Conservation (phyloP, 2,888 invertebrate species). For the Argynnis bischoffii region DNA sequence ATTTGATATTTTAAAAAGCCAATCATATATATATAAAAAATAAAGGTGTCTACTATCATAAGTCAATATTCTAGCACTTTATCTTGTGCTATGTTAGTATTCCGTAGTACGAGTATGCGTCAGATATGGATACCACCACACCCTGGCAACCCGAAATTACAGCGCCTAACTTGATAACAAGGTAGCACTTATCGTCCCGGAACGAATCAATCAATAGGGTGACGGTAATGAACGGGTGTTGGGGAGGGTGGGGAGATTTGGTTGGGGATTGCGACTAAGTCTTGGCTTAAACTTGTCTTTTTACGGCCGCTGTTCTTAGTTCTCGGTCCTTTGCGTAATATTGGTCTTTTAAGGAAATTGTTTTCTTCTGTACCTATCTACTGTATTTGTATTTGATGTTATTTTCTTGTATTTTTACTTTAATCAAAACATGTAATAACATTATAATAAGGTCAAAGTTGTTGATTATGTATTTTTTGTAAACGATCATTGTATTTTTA, state of each 20-base stretch:
- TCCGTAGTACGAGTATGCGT: conserved; percentile 1
- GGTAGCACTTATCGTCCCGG: conserved; percentile 64
- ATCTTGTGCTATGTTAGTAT: conserved; percentile 2
- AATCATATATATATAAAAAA: too few relatives aligned
- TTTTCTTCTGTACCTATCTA: conserved; percentile 3
- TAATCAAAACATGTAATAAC: neutral
- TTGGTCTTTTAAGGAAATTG: conserved; percentile 23
- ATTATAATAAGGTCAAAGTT: too few relatives aligned
- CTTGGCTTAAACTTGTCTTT: conserved; percentile 35
- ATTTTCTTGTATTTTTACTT: neutral
- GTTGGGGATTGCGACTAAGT: conserved; percentile 30
- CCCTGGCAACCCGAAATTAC: conserved; percentile 37
- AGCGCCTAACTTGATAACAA: conserved; percentile 56
- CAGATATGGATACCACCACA: conserved; percentile 16
- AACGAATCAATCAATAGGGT: conserved; percentile 63
- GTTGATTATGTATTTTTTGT: too few relatives aligned
- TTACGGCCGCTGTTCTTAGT: conserved; percentile 28
- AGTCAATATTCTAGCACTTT: neutral
- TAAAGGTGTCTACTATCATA: neutral
- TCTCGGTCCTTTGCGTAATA: conserved; percentile 17
- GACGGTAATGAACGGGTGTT: conserved; percentile 55
- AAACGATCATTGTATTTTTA: too few relatives aligned
- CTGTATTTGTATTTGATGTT: neutral
- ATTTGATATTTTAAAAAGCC: too few relatives aligned
- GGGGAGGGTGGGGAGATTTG: conserved; percentile 43